A percentile compares a stretch with the other conserved stretches of the same genome.
These are phyloP conservation scores for Drosophila neocordata DNA, from an alignment of 1,140 invertebrate genomes.

Conservation along the genomic window DNA sequence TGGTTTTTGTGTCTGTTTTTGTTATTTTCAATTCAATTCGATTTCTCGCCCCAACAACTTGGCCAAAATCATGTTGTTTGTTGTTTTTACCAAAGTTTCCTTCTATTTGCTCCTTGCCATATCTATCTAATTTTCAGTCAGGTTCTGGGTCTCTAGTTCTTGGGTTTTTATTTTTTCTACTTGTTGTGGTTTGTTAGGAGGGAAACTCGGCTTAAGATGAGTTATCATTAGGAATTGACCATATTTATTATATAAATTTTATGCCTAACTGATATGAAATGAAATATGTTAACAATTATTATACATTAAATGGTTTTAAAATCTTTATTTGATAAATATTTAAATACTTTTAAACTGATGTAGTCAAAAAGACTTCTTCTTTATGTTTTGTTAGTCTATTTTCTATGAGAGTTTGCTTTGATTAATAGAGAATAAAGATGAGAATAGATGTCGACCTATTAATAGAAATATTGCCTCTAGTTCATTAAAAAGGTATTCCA, in stretches of 20 bases:
- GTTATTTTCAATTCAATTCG: conserved; percentile 40
- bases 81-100: conserved; percentile 6
- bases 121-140: conserved; percentile 28
- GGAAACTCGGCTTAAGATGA: not conserved
- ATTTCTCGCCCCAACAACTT: conserved; percentile 43
- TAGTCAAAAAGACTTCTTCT: no score
- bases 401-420: no score
- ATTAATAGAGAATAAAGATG: no score
- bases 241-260: not conserved
- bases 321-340: no score
- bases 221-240: not conserved
- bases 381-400: no score
- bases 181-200: not conserved
- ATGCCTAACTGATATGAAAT: not conserved
- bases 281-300: no score
- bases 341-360: no score
- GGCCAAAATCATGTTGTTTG: conserved; percentile 37
- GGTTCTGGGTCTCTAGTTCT: conserved; percentile 8
- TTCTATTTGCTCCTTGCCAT: conserved; percentile 1
- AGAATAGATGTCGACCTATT: no score
- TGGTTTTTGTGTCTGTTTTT: not conserved
- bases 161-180: not conserved
- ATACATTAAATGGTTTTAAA: no score
- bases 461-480: no score
- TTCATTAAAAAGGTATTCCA: no score